Percentiles rank a stretch among this genome's conserved stretches.
phyloP scores from a whole-genome alignment of 2,797 vertebrate species.

The Scolopax rusticola region DNA sequence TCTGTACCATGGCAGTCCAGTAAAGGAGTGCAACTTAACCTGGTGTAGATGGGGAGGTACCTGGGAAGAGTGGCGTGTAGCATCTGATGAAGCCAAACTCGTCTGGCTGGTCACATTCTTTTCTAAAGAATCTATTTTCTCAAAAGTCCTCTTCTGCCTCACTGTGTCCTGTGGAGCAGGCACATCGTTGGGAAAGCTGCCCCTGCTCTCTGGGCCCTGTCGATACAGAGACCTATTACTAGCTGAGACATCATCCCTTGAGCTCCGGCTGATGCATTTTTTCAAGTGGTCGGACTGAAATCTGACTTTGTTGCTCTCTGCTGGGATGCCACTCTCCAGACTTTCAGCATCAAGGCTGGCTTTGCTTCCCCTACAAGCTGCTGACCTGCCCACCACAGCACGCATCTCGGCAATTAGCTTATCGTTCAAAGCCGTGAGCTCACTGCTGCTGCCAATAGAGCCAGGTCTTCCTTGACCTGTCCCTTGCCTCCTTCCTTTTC shows the following conservation, averaged over 20 bases:
- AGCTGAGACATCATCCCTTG: conserved; percentile 81
- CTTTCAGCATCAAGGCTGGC: conserved; percentile 82
- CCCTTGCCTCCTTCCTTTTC: conserved; percentile 85
- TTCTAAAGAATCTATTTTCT: conserved; percentile 92
- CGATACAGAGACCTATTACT: conserved; percentile 81
- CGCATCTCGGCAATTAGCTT: conserved; percentile 92
- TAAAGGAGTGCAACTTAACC: fast-evolving
- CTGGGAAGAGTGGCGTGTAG: conserved; percentile 82
- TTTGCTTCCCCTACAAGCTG: conserved; percentile 86
- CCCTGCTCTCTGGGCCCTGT: conserved; percentile 63
- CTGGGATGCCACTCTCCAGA: conserved; percentile 71
- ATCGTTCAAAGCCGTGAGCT: conserved; percentile 88
- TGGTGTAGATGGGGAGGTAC: conserved; percentile 58
- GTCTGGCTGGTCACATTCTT: conserved; percentile 85
- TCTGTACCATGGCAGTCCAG: not conserved
- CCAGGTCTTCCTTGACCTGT: conserved; percentile 82
- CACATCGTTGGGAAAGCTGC: conserved; percentile 44
- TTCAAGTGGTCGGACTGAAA: conserved; percentile 85
- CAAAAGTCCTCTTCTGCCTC: conserved; percentile 91
- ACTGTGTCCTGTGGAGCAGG: conserved; percentile 77
- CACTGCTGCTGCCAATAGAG: conserved; percentile 89
- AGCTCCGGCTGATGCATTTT: conserved; percentile 79
- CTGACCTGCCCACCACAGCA: conserved; percentile 89
- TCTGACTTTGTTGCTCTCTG: conserved; percentile 76
- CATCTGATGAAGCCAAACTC: conserved; percentile 83